These are phyloP conservation scores for Passer montanus DNA, from an alignment of 2,113 vertebrate genomes.

Conservation along the genomic window DNA sequence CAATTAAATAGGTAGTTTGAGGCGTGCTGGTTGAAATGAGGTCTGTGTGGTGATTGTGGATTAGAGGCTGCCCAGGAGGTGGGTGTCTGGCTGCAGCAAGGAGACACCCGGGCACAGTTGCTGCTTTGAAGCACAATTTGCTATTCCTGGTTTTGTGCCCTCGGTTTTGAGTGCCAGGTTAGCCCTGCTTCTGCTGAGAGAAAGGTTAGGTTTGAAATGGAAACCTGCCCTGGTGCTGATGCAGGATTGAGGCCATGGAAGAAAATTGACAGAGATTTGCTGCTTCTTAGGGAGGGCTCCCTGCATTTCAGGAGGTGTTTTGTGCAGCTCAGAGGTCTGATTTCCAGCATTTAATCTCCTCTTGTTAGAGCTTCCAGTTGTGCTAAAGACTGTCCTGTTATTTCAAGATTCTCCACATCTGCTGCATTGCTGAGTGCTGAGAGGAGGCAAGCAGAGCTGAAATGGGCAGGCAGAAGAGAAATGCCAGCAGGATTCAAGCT, in stretches of 20 bases:
- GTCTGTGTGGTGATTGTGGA: not conserved
- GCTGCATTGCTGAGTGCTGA: not conserved
- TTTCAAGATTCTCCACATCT: not conserved
- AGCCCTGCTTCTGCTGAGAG: not conserved
- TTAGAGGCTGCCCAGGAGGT: not conserved
- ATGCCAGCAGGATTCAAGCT: not conserved
- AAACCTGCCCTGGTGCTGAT: not conserved
- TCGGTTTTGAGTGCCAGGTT: not conserved
- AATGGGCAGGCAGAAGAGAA: not conserved
- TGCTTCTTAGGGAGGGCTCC: not conserved
- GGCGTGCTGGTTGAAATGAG: not conserved
- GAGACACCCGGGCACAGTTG: not conserved
- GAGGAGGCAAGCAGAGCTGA: not conserved
- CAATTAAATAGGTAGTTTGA: not conserved
- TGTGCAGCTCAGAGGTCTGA: not conserved
- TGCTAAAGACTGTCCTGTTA: not conserved
- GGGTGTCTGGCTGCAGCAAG: not conserved
- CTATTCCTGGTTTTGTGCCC: not conserved
- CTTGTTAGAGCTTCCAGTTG: not conserved
- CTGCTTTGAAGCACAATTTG: not conserved
- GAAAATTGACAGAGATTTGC: not conserved
- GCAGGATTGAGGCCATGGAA: not conserved
- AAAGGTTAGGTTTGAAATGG: not conserved
- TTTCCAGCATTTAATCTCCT: not conserved
- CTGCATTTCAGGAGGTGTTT: not conserved